phyloP scores from a whole-genome alignment of 1,140 invertebrate genomes.

The Pseudomyrmex flavicornis region DNA sequence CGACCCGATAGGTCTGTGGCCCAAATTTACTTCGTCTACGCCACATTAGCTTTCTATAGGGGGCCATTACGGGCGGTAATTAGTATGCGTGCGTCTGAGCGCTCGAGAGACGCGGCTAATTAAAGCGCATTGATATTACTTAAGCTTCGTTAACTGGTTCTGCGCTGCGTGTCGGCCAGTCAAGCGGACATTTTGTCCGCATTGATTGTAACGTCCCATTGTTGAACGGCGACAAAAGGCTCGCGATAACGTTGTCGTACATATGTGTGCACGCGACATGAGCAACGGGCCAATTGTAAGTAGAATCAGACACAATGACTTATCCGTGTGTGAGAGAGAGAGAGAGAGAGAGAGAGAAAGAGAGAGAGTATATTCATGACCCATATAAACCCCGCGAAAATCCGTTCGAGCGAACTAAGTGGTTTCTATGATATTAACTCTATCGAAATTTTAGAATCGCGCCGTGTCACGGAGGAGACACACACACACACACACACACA shows the following conservation, averaged over 20 bases:
- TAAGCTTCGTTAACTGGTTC: constrained; percentile 40
- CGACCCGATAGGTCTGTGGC: not conserved
- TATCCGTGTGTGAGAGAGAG: not conserved
- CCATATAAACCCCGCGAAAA: constrained; percentile 10
- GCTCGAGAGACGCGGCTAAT: constrained; percentile 27
- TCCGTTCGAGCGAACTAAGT: constrained; percentile 24
- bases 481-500: too few species aligned
- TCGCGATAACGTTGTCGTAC: constrained; percentile 24
- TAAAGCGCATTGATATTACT: constrained; percentile 41
- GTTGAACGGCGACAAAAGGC: constrained; percentile 35
- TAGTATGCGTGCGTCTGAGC: constrained; percentile 15
- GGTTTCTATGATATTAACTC: constrained; percentile 52
- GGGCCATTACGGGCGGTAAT: constrained; percentile 24
- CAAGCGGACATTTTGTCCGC: constrained; percentile 25
- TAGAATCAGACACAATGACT: constrained; percentile 39
- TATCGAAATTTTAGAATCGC: constrained; percentile 19
- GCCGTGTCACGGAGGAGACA: constrained; percentile 2
- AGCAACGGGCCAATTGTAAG: constrained; percentile 36
- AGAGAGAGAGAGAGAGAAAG: not conserved
- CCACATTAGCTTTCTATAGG: constrained; percentile 38
- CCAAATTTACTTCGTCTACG: not conserved
- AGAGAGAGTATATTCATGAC: constrained; percentile 29
- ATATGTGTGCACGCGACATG: not conserved
- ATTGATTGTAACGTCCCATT: constrained; percentile 43
- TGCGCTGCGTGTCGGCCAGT: not conserved